Evolutionary conservation across 1,140 invertebrate genomes (phyloP), one percentile per base, ranked within the genome.

Genomic region (Leptinotarsa undecemlineata): DNA sequence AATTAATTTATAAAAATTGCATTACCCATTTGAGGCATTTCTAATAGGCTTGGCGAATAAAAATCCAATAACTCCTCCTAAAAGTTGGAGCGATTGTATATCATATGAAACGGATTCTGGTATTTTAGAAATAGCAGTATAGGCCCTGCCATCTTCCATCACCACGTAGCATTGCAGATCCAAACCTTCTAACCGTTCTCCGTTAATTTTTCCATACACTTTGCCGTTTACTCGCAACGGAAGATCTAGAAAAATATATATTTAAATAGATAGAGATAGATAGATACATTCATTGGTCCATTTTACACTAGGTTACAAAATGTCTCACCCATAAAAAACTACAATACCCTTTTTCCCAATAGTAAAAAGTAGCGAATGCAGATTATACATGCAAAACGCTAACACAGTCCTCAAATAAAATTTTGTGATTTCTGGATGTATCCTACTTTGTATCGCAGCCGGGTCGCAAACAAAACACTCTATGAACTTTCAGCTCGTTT

Each of bases 111-210:
- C 87, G 19, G 87, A 85, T 17, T 89, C 84, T 1, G 92, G 92
- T 3, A 96, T 87, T 69, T 92, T 90, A 3, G 95, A 95, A 19
- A 98, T 87, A 8, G 96, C 96, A 0, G 95, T 98, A 82, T 98
- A 99, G 3, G 92, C 92, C 74, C 96, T 88, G 3, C 95, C 95
- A 82, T 98, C 96, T 15, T 89, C 88, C 4, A 95, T 94, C 3
- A 97, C 93, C 1, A 98, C 91, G 84, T 98, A 99, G 1, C 95
- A 93, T 86, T 98, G 96, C 68, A 98, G 87, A 83, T 96, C 93
- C n/a, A 93, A 89, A 48, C 94, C 89, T 14, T 91, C 88, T 3
- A 97, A 86, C 19, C 88, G 84, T 26, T 92, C 84, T 20, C 91
- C 91, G 82, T 98, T 98, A 1, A 99, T 84, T 68, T 88, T 88